A percentile compares a stretch with the other conserved stretches of the same genome.
phyloP scores from a whole-genome alignment of 2,113 vertebrate genomes.

The Myanophis thanlyinensis region DNA sequence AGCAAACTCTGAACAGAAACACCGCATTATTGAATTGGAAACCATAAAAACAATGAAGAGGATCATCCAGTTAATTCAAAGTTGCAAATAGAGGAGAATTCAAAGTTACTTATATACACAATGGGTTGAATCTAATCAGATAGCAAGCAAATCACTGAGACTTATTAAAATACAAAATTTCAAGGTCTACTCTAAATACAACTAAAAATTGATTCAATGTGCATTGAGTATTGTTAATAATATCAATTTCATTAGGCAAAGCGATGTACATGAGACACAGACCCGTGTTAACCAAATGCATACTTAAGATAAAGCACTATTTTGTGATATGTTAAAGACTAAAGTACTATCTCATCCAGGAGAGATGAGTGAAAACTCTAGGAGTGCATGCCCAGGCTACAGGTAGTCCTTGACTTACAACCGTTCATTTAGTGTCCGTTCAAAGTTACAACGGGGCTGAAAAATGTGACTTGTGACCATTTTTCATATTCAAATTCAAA shows the following conservation, averaged over 20 bases:
- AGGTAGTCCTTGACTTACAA: too few relatives aligned
- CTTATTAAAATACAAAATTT: background rate
- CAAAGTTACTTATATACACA: rapidly evolving
- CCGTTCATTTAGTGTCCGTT: too few relatives aligned
- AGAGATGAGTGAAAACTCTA: too few relatives aligned
- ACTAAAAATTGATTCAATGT: background rate
- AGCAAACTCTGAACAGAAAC: background rate
- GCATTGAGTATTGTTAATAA: background rate
- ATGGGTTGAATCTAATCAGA: background rate
- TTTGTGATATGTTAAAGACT: background rate
- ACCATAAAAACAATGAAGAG: background rate
- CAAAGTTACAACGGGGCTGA: too few relatives aligned
- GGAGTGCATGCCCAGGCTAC: too few relatives aligned
- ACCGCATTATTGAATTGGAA: background rate
- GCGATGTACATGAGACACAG: background rate
- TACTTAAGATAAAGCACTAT: background rate
- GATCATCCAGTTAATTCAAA: background rate
- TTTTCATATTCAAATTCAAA: too few relatives aligned
- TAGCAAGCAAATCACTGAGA: background rate
- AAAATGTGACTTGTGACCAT: too few relatives aligned
- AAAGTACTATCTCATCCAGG: too few relatives aligned
- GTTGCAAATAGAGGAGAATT: too few relatives aligned
- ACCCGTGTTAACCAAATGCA: background rate
- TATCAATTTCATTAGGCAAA: background rate
- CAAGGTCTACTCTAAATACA: background rate